These are phyloP conservation scores for Leucosticte australis DNA, from an alignment of 2,113 vertebrate genomes.

Conservation along the genomic window DNA sequence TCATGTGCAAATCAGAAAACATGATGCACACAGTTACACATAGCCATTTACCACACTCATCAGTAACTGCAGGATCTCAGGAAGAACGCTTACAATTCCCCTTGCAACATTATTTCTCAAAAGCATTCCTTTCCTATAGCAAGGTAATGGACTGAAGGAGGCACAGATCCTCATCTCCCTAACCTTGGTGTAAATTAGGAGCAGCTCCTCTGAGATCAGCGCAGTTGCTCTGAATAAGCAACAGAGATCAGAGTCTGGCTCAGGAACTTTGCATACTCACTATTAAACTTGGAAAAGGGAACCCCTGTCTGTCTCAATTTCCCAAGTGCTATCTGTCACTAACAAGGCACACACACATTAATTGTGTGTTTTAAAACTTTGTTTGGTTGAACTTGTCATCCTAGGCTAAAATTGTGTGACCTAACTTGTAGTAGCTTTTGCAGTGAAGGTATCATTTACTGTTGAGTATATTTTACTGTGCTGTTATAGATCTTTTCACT, in stretches of 20 bases:
- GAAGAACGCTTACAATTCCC: background rate
- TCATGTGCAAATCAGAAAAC: slow-evolving; percentile 46
- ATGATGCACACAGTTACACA: background rate
- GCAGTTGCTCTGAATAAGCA: background rate
- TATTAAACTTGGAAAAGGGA: slow-evolving; percentile 58
- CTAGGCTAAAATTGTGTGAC: slow-evolving; percentile 63
- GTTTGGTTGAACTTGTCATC: slow-evolving; percentile 63
- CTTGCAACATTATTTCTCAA: background rate
- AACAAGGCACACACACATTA: slow-evolving; percentile 41
- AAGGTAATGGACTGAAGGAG: background rate
- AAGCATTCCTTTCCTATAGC: background rate
- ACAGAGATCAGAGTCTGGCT: slow-evolving; percentile 5
- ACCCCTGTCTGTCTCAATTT: slow-evolving; percentile 60
- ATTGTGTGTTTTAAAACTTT: slow-evolving; percentile 61
- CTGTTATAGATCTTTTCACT: slow-evolving; percentile 79
- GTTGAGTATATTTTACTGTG: slow-evolving; percentile 78
- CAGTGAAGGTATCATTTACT: slow-evolving; percentile 70
- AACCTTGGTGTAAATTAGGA: background rate
- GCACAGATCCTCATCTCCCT: background rate
- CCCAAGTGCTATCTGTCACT: slow-evolving; percentile 60
- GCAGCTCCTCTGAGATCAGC: background rate
- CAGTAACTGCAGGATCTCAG: background rate
- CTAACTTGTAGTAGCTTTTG: slow-evolving; percentile 59
- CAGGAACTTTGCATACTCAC: slow-evolving; percentile 38
- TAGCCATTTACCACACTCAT: background rate